phyloP scores from a whole-genome alignment of 2,888 invertebrate genomes.

The Panzeria rudis region DNA sequence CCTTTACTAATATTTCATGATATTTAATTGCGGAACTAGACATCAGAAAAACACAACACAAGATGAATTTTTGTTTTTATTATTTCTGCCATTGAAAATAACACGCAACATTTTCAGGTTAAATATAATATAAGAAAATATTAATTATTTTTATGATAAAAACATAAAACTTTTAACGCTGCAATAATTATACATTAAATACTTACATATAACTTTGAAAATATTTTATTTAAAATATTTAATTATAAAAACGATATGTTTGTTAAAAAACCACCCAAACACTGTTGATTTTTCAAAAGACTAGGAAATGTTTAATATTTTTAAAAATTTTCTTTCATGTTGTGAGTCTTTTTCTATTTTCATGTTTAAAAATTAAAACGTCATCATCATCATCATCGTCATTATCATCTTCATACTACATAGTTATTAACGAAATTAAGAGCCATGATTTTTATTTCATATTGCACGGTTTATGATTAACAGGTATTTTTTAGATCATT shows the following conservation, averaged over 20 bases:
- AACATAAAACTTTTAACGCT: slow-evolving; percentile 58
- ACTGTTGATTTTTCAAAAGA: slow-evolving; percentile 35
- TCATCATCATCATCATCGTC: slow-evolving; percentile 36
- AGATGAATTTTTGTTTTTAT: slow-evolving; percentile 18
- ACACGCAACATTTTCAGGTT: slow-evolving; percentile 56
- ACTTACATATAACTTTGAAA: background rate
- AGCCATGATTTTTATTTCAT: slow-evolving; percentile 69
- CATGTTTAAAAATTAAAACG: slow-evolving; percentile 51
- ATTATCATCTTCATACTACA: slow-evolving; percentile 23
- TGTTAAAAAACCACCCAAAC: background rate
- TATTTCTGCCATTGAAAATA: slow-evolving; percentile 7
- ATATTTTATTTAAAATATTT: slow-evolving; percentile 11
- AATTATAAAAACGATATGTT: slow-evolving; percentile 35
- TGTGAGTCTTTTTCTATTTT: slow-evolving; percentile 39
- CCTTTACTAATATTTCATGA: slow-evolving; percentile 15
- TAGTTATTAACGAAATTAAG: slow-evolving; percentile 67
- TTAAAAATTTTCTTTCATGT: slow-evolving; percentile 44
- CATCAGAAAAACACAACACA: slow-evolving; percentile 9
- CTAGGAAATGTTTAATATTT: slow-evolving; percentile 63
- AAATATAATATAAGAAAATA: slow-evolving; percentile 21
- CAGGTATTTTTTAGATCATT: slow-evolving; percentile 64
- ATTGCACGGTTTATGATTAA: slow-evolving; percentile 64
- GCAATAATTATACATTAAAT: slow-evolving; percentile 48
- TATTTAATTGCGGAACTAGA: slow-evolving; percentile 59
- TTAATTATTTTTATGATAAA: slow-evolving; percentile 27